These are phyloP conservation scores for Blastobasis lacticolella DNA, from an alignment of 2,888 invertebrate species.

Conservation along the genomic window DNA sequence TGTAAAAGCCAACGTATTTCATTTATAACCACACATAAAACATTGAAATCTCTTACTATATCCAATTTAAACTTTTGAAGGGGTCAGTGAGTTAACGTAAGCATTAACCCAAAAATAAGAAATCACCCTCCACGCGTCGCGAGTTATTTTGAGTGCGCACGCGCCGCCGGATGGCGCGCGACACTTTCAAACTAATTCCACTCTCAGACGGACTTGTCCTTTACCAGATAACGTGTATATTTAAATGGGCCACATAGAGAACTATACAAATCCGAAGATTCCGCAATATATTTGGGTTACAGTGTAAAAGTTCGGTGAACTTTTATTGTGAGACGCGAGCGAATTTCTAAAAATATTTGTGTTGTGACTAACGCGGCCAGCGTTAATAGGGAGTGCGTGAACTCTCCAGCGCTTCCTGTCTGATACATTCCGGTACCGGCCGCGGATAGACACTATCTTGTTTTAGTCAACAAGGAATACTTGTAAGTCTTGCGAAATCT, in stretches of 20 bases:
- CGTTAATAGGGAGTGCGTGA: slow-evolving; percentile 44
- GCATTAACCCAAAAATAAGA: slow-evolving; percentile 47
- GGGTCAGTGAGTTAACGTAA: slow-evolving; percentile 16
- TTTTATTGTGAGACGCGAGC: slow-evolving; percentile 27
- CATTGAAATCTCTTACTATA: too few species aligned
- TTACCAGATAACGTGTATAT: slow-evolving; percentile 1
- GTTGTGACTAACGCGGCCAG: slow-evolving; percentile 59
- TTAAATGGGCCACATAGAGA: neutral
- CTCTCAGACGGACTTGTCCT: slow-evolving; percentile 24
- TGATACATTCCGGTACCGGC: slow-evolving; percentile 14
- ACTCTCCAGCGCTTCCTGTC: slow-evolving; percentile 53
- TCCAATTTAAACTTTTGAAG: too few species aligned
- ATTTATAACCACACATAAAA: too few species aligned
- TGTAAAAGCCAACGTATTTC: too few species aligned
- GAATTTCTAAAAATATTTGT: slow-evolving; percentile 62
- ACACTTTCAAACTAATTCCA: slow-evolving; percentile 35
- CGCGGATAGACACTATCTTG: slow-evolving; percentile 1
- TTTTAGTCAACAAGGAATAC: slow-evolving; percentile 8
- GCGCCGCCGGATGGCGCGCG: slow-evolving; percentile 38
- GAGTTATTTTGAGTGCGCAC: slow-evolving; percentile 48
- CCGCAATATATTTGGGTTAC: slow-evolving; percentile 12
- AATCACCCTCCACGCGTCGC: slow-evolving; percentile 38
- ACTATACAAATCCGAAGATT: neutral
- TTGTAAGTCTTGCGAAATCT: neutral
- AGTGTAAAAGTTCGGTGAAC: slow-evolving; percentile 42